Evolutionary conservation across 1,140 invertebrate species (phyloP).

Genomic region (Lucilia sericata): DNA sequence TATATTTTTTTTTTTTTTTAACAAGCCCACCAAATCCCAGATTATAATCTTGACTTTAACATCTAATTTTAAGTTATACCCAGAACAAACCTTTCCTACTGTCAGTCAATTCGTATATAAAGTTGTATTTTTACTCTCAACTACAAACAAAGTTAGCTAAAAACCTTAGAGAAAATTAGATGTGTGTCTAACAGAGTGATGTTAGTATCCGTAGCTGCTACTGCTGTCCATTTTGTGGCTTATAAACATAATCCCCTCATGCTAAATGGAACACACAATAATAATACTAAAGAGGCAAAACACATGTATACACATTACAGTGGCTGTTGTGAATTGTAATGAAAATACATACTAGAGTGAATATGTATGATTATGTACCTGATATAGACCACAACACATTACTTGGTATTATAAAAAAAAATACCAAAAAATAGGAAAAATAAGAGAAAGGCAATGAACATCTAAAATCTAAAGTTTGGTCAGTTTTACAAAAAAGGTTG

Average conservation of each 20-base stretch:
- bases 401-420: neutral
- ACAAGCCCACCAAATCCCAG: neutral
- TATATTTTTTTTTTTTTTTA: too few relatives aligned
- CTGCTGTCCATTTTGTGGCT: conserved; percentile 4
- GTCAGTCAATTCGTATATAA: neutral
- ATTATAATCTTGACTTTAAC: neutral
- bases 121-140: neutral
- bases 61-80: neutral
- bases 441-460: neutral
- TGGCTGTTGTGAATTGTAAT: too few relatives aligned
- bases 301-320: too few relatives aligned
- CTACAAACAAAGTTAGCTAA: too few relatives aligned
- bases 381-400: neutral
- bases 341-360: too few relatives aligned
- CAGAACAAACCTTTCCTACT: neutral
- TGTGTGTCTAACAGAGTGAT: neutral
- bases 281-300: neutral
- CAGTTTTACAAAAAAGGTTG: neutral
- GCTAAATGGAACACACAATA: neutral
- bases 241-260: neutral
- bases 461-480: neutral
- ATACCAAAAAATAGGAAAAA: neutral
- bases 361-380: neutral
- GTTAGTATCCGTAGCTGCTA: neutral
- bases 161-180: neutral